These are phyloP conservation scores for Procambarus virginalis DNA, from an alignment of 1,140 invertebrate genomes.

Conservation along the genomic window DNA sequence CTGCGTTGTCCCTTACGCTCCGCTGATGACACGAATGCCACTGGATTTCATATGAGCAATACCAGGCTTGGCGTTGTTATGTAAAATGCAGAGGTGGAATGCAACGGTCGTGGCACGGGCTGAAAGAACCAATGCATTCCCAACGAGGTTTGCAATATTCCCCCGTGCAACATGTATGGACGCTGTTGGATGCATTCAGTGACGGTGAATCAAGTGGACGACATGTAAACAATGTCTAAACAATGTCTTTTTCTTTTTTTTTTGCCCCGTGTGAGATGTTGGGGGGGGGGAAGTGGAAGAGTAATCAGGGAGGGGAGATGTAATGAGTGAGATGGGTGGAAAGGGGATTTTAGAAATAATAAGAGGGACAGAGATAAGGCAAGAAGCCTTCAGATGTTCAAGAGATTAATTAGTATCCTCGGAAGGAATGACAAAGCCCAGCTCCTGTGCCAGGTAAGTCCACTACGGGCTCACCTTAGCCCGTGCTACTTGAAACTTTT, in stretches of 20 bases:
- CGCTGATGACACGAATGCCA: neutral
- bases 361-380: neutral
- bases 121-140: constrained; percentile 46
- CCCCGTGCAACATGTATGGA: constrained; percentile 37
- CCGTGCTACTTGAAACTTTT: too few species aligned
- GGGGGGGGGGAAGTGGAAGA: neutral
- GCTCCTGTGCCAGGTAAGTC: too few species aligned
- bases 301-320: neutral
- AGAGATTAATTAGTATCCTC: too few species aligned
- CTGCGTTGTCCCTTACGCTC: neutral
- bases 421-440: too few species aligned
- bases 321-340: neutral
- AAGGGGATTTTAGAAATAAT: neutral
- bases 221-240: constrained; percentile 22
- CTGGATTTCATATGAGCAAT: constrained; percentile 26
- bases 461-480: too few species aligned
- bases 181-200: constrained; percentile 8
- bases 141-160: constrained; percentile 26
- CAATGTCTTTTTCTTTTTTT: neutral
- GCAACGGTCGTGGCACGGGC: constrained; percentile 15
- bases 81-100: constrained; percentile 24
- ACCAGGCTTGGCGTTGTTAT: constrained; percentile 19
- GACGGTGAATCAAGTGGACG: neutral
- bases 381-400: too few species aligned
- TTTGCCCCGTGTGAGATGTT: neutral